Evolutionary conservation across 1,140 invertebrate species (phyloP).

Genomic region (Drosophila arizonae): DNA sequence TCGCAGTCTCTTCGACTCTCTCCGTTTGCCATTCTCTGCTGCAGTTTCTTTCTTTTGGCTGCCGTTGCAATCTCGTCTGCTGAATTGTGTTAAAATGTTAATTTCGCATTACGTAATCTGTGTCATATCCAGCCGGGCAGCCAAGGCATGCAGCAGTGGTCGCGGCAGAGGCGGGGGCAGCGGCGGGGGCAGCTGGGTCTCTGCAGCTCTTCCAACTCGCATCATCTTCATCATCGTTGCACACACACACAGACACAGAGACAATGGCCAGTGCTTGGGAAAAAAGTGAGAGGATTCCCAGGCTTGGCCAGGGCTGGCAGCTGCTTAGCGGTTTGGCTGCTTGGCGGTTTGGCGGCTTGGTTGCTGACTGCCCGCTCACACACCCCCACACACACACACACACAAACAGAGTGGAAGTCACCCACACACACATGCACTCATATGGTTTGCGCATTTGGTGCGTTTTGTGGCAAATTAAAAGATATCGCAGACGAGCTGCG

Average conservation of each 20-base stretch:
- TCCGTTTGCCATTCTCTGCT: constrained; percentile 17
- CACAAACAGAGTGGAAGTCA: constrained; percentile 10
- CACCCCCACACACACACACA: constrained; percentile 46
- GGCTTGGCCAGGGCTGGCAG: constrained; percentile 52
- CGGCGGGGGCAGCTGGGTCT: constrained; percentile 33
- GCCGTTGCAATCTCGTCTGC: constrained; percentile 52
- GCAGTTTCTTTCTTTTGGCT: constrained; percentile 24
- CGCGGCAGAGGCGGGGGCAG: background rate
- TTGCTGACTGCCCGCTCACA: constrained; percentile 31
- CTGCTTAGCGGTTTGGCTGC: constrained; percentile 17
- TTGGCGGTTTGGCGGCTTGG: constrained; percentile 14
- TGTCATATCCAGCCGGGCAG: constrained; percentile 69
- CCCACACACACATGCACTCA: constrained; percentile 21
- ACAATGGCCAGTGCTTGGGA: constrained; percentile 68
- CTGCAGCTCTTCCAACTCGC: constrained; percentile 28
- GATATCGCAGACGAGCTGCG: constrained; percentile 53
- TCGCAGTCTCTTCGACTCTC: background rate
- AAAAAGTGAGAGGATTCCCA: constrained; percentile 81
- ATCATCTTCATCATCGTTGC: constrained; percentile 67
- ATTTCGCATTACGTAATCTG: constrained; percentile 79
- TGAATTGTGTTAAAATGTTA: constrained; percentile 82
- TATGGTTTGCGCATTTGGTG: constrained; percentile 53
- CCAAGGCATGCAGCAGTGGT: background rate
- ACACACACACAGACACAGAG: background rate
- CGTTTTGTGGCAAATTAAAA: constrained; percentile 79